phyloP scores from a whole-genome alignment of 1,140 invertebrate species.

The Drosophila tristis region DNA sequence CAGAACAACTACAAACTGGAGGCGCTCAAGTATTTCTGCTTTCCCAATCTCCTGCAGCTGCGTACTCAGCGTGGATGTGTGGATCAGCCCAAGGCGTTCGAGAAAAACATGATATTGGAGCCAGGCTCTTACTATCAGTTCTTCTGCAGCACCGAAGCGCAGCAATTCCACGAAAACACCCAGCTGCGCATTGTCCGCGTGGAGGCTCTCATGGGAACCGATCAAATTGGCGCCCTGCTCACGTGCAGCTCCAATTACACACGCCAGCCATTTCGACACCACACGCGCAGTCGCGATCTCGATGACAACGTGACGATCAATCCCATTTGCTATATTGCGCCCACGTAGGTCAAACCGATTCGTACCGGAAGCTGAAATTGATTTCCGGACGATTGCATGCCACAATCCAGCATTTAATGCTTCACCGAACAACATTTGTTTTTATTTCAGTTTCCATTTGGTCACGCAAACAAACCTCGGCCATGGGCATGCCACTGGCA shows the following conservation, averaged over 20 bases:
- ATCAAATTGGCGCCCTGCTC: conserved; percentile 67
- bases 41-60: conserved; percentile 58
- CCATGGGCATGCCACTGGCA: conserved; percentile 36
- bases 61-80: conserved; percentile 23
- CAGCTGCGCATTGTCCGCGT: conserved; percentile 72
- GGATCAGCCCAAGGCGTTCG: conserved; percentile 44
- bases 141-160: conserved; percentile 67
- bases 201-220: conserved; percentile 79
- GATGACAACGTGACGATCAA: conserved; percentile 80
- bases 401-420: conserved; percentile 44
- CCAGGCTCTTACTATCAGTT: conserved; percentile 74
- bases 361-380: conserved; percentile 52
- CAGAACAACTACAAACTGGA: conserved; percentile 69
- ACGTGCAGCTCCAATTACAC: conserved; percentile 63
- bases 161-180: conserved; percentile 81
- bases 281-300: conserved; percentile 76
- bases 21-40: conserved; percentile 65
- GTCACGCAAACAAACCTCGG: conserved; percentile 76
- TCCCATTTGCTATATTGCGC: conserved; percentile 82
- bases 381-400: conserved; percentile 34
- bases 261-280: conserved; percentile 69
- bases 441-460: conserved; percentile 79
- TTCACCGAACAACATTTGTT: conserved; percentile 30
- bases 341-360: conserved; percentile 77
- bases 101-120: conserved; percentile 73